Evolutionary conservation across 2,113 vertebrate genomes (phyloP), one percentile per base, ranked within the genome.

Genomic region (Platysternon megacephalum): DNA sequence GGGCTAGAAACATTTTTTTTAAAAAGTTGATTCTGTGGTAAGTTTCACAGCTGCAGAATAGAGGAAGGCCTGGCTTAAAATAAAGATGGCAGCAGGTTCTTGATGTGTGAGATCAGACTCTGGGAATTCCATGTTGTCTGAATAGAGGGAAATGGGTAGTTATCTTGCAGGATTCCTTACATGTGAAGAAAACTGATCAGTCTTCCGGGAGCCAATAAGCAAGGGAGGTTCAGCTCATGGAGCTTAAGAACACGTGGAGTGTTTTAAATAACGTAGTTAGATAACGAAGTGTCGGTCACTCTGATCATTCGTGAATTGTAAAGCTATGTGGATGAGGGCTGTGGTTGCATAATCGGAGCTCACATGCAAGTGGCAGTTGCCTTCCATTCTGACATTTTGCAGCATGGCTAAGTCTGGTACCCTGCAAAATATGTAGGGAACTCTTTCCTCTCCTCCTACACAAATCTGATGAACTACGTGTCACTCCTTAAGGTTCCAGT

Each of bases 331-430:
- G 58, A 32, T 61, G 58, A 61, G 58, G 28, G 26, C 29, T 39
- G 79, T 49, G 46, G 28, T 76, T 79, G 55, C 6, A 8, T 51
- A 1, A 0, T 0, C 11, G 42, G 35, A 42, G 35, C 2, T 1
- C 1, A 3, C 61, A 2, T 58, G 2, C 68, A 61, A 88, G 39
- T 32, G 84, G 55, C 74, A 89, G 84, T n/a, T 52, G 4, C 0
- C 5, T 11, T 85, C 87, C 53, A 14, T 89, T 81, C 78, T 29
- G 76, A 28, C 76, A 32, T 65, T 65, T 32, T 65, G 29, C 6
- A 13, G 58, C 28, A 87, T 9, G 78, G 35, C 28, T 6, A 10
- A 29, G 35, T 82, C 79, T 85, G 81, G 61, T 89, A 12, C 0
- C 49, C 22, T 65, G 12, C 10, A 29, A 10, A 1, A 0, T 21